Base-by-base conservation (phyloP, 2,888 invertebrate species). In the Cosmorhoe ocellata region DNA sequence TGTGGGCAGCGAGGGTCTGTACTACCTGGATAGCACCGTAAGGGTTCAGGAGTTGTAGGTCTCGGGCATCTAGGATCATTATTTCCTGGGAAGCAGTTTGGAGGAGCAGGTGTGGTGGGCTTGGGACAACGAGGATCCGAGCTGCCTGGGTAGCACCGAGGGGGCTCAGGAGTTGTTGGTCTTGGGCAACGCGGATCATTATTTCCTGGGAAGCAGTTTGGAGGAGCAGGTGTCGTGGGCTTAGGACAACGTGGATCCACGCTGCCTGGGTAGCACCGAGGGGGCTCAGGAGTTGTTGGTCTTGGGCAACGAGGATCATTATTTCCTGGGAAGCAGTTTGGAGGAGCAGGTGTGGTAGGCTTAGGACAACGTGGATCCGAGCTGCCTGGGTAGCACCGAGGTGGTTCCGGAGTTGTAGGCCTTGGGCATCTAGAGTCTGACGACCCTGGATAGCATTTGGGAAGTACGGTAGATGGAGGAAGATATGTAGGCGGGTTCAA, bases 261-360 rank as follows among this genome's bases (percentile, higher is more conserved):
- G 10, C 45, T 57, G 7, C 63, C 64, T 14, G 66, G 63, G 53
- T 48, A 68, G 36, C 66, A 63, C 38, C 59, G 52, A 47, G 81
- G 67, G 48, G 66, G 69, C 0, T 49, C 61, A 0, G 68, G 59
- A 0, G 71, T 72, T 0, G 76, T 71, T 0, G 76, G 71, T 26
- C 56, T 53, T 0, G 76, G 67, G 34, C 71, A 74, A 18, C 78
- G 49, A 6, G 77, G 65, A 44, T 79, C 79, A 1, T 51, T 63
- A 6, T 69, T 75, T 18, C 84, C 84, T 6, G 84, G 84, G 53
- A 57, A 74, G 33, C 76, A 76, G 0, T 51, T 52, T 0, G 60
- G 71, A 4, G 64, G 56, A 0, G 24, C 61, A 1, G 66, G 61
- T 7, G 66, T 56, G 43, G 72, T 61, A 53, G 76, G 66, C 27